A percentile compares a stretch with the other conserved stretches of the same genome.
These are phyloP conservation scores for Callospermophilus lateralis DNA, from an alignment of 2,113 vertebrate species.

Conservation along the genomic window DNA sequence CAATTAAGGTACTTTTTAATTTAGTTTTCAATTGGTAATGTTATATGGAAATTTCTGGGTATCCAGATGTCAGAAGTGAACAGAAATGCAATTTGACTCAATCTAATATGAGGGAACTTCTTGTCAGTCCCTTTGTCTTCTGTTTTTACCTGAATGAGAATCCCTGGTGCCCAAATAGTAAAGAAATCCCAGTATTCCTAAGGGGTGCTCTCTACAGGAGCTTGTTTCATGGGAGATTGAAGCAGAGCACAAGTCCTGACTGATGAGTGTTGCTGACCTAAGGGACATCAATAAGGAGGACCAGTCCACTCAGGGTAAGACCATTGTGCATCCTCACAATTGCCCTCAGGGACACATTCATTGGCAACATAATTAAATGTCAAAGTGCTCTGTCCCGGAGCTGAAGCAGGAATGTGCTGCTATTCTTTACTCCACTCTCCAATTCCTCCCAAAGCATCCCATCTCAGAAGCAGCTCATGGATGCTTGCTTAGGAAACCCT, in stretches of 20 bases:
- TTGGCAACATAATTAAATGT: neutral
- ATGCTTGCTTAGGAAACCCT: neutral
- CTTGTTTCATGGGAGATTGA: accelerated
- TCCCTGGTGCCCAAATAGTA: no score
- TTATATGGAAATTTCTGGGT: neutral
- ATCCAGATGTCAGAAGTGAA: neutral
- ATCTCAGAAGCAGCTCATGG: neutral
- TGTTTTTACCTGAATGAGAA: neutral
- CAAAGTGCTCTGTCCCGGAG: neutral
- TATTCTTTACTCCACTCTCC: neutral
- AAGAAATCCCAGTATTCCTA: accelerated
- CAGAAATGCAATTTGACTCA: neutral
- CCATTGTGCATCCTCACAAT: neutral
- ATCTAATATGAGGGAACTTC: neutral
- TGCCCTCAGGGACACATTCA: neutral
- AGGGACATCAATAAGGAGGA: neutral
- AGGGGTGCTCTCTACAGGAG: neutral
- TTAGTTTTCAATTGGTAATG: neutral
- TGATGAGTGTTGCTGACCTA: neutral
- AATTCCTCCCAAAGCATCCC: neutral
- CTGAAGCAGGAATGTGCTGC: neutral
- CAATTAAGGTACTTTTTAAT: neutral
- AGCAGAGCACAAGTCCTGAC: neutral
- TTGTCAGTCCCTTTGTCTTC: neutral
- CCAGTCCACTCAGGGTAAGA: neutral